Conservation (phyloP, 2,797 vertebrate species). For the Takifugu ocellatus region DNA sequence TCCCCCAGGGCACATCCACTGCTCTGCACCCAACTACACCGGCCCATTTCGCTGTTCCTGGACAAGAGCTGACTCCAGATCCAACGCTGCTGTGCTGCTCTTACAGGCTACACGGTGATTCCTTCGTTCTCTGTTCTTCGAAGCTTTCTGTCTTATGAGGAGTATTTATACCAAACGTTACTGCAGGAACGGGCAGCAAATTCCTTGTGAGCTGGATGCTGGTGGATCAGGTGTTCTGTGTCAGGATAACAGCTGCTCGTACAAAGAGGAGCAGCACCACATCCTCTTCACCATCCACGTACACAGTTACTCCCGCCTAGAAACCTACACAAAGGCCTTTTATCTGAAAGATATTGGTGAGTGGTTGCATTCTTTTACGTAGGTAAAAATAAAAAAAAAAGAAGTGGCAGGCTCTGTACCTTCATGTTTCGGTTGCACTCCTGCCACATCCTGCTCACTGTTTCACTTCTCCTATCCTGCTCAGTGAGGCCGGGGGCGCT, state of each 20-base stretch:
- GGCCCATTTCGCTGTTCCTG: conserved; percentile 71
- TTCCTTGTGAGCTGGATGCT: conserved; percentile 48
- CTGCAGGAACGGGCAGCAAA: conserved; percentile 30
- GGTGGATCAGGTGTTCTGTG: conserved; percentile 49
- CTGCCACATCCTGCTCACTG: not conserved
- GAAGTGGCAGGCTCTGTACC: not conserved
- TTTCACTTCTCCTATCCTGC: not conserved
- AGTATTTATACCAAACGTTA: conserved; percentile 1
- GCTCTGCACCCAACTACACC: conserved; percentile 66
- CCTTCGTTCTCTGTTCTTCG: not conserved
- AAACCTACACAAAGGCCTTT: conserved; percentile 56
- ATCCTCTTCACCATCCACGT: conserved; percentile 56
- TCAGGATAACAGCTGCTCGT: conserved; percentile 40
- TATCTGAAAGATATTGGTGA: conserved; percentile 65
- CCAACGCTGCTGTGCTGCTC: conserved; percentile 54
- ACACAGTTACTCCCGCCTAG: conserved; percentile 39
- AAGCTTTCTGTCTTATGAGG: not conserved
- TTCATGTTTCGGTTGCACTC: not conserved
- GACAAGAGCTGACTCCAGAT: conserved; percentile 30
- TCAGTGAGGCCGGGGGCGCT: conserved; percentile 67
- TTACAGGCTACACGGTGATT: conserved; percentile 65
- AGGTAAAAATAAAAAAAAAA: no score
- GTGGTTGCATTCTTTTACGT: conserved; percentile 1
- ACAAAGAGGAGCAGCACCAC: conserved; percentile 51
- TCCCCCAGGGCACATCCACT: conserved; percentile 63